phyloP scores from a whole-genome alignment of 2,888 invertebrate genomes.

The Anagyrus pseudococci region DNA sequence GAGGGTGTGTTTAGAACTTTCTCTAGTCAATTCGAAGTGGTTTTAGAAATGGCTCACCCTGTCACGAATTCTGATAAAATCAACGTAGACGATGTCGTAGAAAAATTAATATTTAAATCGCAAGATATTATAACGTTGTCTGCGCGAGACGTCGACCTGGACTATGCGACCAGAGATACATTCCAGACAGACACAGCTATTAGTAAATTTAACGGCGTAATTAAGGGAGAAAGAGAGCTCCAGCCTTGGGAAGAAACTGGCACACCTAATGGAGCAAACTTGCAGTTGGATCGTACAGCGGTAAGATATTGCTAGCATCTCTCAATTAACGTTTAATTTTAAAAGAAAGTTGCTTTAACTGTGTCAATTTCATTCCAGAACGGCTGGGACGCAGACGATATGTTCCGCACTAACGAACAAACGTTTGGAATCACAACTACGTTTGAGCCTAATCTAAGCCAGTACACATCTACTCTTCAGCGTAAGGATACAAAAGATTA shows the following conservation, averaged over 20 bases:
- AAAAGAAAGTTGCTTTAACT: too few relatives aligned
- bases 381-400: slow-evolving; percentile 96
- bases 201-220: slow-evolving; percentile 82
- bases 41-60: slow-evolving; percentile 86
- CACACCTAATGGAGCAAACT: slow-evolving; percentile 67
- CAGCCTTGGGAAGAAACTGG: slow-evolving; percentile 86
- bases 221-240: slow-evolving; percentile 78
- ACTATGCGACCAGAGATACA: slow-evolving; percentile 86
- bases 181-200: slow-evolving; percentile 91
- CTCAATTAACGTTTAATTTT: too few relatives aligned
- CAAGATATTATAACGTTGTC: slow-evolving; percentile 84
- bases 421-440: slow-evolving; percentile 92
- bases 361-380: slow-evolving; percentile 68
- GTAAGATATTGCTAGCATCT: too few relatives aligned
- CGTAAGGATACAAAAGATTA: slow-evolving; percentile 88
- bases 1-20: slow-evolving; percentile 92
- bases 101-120: slow-evolving; percentile 83
- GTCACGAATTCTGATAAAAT: slow-evolving; percentile 74
- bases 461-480: slow-evolving; percentile 89
- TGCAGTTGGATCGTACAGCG: slow-evolving; percentile 76
- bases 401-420: slow-evolving; percentile 93
- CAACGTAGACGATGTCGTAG: slow-evolving; percentile 74
- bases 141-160: slow-evolving; percentile 85
- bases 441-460: slow-evolving; percentile 88
- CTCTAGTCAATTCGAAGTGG: slow-evolving; percentile 86